Evolutionary conservation across 2,797 vertebrate genomes (phyloP), one percentile per base, ranked within the genome.

Genomic region (Sphenopsis melanotis): DNA sequence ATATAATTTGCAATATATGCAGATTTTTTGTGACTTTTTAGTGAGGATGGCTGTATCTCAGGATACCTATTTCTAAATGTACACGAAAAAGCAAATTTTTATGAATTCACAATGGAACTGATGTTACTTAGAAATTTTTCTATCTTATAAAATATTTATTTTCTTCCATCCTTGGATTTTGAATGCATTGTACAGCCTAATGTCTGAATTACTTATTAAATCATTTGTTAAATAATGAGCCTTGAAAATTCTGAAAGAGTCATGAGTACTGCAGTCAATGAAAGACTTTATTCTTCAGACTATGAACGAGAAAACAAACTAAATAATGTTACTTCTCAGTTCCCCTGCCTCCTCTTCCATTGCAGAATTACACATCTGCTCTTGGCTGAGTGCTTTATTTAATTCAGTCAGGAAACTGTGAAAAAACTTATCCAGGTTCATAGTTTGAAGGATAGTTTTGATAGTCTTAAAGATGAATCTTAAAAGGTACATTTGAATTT

Each of bases 241-340:
- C 72, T 85, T 83, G 89, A 90, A 88, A 91, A 95, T 95, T 90
- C 96, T 81, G 83, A 64, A 81, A 80, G 50, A 89, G 72, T 94
- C 76, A 37, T 69, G 72, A 86, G 39, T 52, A 50, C 72, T 79
- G n/a, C 61, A 94, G 57, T 55, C 68, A 56, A 75, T 89, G 91
- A 94, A 94, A 91, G 91, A 63, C 85, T 83, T 85, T 68, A 92
- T 93, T 95, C 89, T 94, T 79, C 55, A 79, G 76, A 68, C 77
- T 90, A 32, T 34, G 65, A 93, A 85, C 1, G 0, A 87, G 82
- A 77, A 96, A 94, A 79, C 39, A 4, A 3, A 72, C 26, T 83
- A 85, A 91, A 92, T 92, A 92, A 87, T 34, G 72, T 80, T 82
- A 93, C 79, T 93, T 83, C 90, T 85, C 76, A 89, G 52, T 52